These are phyloP conservation scores for Callionymus lyra DNA, from an alignment of 2,113 vertebrate genomes.

Conservation along the genomic window DNA sequence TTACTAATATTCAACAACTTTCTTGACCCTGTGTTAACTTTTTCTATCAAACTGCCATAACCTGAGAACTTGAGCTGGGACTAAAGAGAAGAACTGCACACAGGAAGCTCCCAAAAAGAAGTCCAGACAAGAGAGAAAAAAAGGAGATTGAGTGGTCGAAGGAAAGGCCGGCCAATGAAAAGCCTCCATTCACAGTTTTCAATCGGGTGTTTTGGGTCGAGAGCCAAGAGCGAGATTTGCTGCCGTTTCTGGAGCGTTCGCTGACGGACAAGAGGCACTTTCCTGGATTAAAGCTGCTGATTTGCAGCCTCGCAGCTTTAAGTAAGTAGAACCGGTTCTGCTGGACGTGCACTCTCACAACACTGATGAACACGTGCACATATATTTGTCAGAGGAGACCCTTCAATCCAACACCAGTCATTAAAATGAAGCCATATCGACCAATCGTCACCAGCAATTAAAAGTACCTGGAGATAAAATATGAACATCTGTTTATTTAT, in stretches of 20 bases:
- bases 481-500: not conserved
- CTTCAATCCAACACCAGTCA: not conserved
- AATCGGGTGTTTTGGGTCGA: constrained; percentile 24
- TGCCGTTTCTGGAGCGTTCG: constrained; percentile 12
- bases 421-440: too few relatives aligned
- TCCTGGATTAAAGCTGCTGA: constrained; percentile 39
- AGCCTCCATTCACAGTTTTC: constrained; percentile 5
- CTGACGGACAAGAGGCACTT: constrained; percentile 23
- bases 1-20: too few relatives aligned
- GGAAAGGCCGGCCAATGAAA: constrained; percentile 6
- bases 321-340: constrained; percentile 14
- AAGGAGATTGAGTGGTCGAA: not conserved
- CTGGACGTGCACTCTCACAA: constrained; percentile 1
- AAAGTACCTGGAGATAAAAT: too few relatives aligned
- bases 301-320: constrained; percentile 26
- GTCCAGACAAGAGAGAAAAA: not conserved
- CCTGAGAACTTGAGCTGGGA: too few relatives aligned
- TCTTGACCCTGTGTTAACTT: too few relatives aligned
- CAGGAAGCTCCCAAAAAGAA: not conserved
- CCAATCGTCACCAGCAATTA: too few relatives aligned
- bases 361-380: not conserved
- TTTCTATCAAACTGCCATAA: too few relatives aligned
- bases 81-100: not conserved
- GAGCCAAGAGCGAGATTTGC: constrained; percentile 45
- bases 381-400: not conserved